Evolutionary conservation across 1,140 invertebrate genomes (phyloP).

Genomic region (Atta texana): DNA sequence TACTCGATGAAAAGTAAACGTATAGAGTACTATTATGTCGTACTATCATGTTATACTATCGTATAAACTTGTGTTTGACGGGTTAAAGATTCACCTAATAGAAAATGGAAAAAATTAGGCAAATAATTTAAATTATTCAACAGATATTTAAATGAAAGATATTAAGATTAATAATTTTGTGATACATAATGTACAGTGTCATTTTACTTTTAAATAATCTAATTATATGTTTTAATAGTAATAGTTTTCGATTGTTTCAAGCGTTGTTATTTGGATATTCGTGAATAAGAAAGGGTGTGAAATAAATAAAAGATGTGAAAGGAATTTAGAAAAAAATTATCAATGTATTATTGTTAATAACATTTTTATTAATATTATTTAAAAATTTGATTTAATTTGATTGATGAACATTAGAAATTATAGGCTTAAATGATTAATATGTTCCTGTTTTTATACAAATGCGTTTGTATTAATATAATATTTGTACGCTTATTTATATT

Average conservation of each 20-base stretch:
- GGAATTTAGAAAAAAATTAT: not conserved
- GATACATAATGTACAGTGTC: not conserved
- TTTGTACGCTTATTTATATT: conserved; percentile 8
- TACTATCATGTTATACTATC: not conserved
- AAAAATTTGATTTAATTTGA: not conserved
- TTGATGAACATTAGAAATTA: not conserved
- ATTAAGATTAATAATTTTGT: not conserved
- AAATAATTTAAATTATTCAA: conserved; percentile 7
- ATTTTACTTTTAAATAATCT: not conserved
- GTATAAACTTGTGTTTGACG: not conserved
- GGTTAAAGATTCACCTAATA: conserved; percentile 3
- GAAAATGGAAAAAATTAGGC: not conserved
- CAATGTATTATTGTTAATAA: not conserved
- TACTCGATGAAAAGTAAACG: conserved; percentile 20
- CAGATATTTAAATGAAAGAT: not conserved
- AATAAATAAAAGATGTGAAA: not conserved
- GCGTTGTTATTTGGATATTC: not conserved
- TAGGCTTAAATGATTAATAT: not conserved
- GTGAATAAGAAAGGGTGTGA: not conserved
- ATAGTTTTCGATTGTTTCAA: not conserved
- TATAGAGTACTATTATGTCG: not conserved
- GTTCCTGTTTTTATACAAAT: not conserved
- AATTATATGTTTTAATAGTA: not conserved
- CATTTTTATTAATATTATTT: not conserved
- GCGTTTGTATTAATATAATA: conserved; percentile 10